phyloP scores from a whole-genome alignment of 2,797 vertebrate genomes.

The Thripadectes ignobilis region DNA sequence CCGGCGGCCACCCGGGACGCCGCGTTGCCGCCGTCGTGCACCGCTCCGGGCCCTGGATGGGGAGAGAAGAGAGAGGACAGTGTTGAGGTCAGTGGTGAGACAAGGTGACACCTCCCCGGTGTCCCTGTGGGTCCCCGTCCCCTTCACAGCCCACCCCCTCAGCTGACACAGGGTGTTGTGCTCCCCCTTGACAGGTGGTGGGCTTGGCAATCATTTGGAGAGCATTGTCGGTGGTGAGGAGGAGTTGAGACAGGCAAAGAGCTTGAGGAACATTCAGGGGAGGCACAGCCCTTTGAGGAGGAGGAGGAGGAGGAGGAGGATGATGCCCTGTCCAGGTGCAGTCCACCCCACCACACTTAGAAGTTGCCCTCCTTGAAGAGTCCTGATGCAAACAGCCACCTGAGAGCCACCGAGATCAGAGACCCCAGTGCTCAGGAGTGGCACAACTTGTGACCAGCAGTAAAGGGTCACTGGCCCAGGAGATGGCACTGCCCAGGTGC shows the following conservation, averaged over 20 bases:
- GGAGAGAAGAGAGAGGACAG: background rate
- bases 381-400: background rate
- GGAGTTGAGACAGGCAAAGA: background rate
- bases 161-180: accelerated
- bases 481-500: background rate
- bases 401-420: accelerated
- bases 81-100: accelerated
- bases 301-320: background rate
- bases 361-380: background rate
- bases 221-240: accelerated
- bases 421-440: accelerated
- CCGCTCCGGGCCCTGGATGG: conserved; percentile 88
- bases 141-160: background rate
- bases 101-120: accelerated
- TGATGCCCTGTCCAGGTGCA: background rate
- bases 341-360: background rate
- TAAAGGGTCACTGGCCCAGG: accelerated
- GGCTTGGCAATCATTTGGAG: background rate
- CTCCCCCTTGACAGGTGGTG: background rate
- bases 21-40: conserved; percentile 89
- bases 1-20: conserved; percentile 81
- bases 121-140: accelerated
- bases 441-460: accelerated
- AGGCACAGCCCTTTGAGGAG: background rate
- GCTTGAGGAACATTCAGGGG: background rate